Evolutionary conservation across 2,113 vertebrate genomes (phyloP), one percentile per base, ranked within the genome.

Genomic region (Fregetta grallaria): DNA sequence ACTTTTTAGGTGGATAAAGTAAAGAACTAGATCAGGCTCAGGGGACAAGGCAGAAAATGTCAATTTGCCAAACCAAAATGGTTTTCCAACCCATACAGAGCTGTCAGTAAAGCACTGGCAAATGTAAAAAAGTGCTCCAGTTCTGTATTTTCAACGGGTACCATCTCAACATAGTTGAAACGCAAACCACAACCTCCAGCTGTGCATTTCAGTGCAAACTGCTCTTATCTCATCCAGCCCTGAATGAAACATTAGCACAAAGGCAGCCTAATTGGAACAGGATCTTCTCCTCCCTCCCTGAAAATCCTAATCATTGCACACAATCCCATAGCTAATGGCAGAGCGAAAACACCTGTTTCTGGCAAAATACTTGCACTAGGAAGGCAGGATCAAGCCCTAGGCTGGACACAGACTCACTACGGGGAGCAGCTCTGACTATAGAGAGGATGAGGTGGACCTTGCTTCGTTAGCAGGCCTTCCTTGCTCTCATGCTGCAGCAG

Each of bases 21-120:
- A 96, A 96, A 97, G 95, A 97, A 94, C 90, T 86, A 83, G 90
- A 95, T 96, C 93, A 97, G 92, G 94, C 94, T 94, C 63, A 55
- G 73, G 87, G 86, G 78, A 97, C 71, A 96, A 97, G 95, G 91
- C 76, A 97, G 96, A 88, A 96, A 97, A 96, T 73, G 78, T 93
- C 90, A 94, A 78, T 89, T 94, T 97, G 94, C 96, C 87, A 96
- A 97, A 95, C 52, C 13, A 19, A 89, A 95, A 97, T 78, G 73
- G 76, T 84, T 92, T 98, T 97, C 96, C 93, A 96, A 75, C 75
- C 72, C 91, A 36, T 85, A 82, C 44, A 92, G 88, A 95, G 77
- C 86, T 92, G 95, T 96, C 88, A 95, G 88, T 86, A 96, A 97
- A 92, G 93, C 92, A 97, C 85, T 92, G 70, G 56, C 70, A 86